Base-by-base conservation (phyloP, 2,888 invertebrate genomes). In the Phengaris alcon region DNA sequence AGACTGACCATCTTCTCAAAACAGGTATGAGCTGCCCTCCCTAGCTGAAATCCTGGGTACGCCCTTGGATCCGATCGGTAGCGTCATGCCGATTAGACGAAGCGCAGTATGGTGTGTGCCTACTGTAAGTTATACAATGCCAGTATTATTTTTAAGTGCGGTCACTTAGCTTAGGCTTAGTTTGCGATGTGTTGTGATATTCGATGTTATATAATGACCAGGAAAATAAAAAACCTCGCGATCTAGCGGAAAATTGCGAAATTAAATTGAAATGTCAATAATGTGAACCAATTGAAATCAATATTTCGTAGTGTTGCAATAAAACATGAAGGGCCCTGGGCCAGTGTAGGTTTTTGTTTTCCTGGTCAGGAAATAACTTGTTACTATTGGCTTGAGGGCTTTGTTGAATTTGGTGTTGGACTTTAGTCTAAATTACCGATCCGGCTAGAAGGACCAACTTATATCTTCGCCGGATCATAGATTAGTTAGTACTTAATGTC, bases 61-160 rank as follows among this genome's bases (percentile, higher is more conserved):
- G n/a, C n/a, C n/a, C n/a, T n/a, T n/a, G n/a, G n/a, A n/a, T 35
- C 35, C 35, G 2, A 35, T 35, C 35, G 35, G 35, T 35, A 35
- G 35, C 35, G 35, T 35, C 35, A 2, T 35, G 35, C 35, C 3
- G 35, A 35, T 35, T 35, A 4, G 35, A 35, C 35, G 35, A 35
- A 3, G 4, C 3, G 35, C 35, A 35, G 35, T 35, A 35, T 35
- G 4, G 35, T 35, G 35, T 35, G 4, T 35, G 35, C 35, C 35
- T 35, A 35, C 35, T 35, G 35, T 35, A 4, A 35, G 35, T 35
- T 35, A 35, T 48, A 69, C 48, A 69, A 48, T 15, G 72, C 72
- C 72, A 72, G 72, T 76, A 75, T 76, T 76, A 75, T 76, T 74
- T 48, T 68, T 64, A 55, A 44, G 22, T 59, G 54, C 15, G 46